Evolutionary conservation across 2,888 invertebrate species (phyloP).

Genomic region (Epinotia nisella): DNA sequence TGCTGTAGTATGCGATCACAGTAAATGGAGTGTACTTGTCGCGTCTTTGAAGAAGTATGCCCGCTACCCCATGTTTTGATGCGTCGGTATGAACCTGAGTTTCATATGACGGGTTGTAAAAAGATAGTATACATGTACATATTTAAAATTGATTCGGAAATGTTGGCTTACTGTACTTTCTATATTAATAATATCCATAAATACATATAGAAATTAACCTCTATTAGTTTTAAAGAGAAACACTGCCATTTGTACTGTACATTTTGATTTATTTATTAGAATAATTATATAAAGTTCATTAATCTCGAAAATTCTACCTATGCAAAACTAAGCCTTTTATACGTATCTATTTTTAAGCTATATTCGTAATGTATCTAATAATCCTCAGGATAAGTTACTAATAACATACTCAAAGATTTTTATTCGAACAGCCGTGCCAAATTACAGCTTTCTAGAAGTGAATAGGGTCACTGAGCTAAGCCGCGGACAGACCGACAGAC

Average conservation of each 20-base stretch:
- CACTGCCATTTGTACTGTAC: slow-evolving; percentile 62
- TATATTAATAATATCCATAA: background rate
- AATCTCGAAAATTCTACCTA: background rate
- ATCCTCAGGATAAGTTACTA: background rate
- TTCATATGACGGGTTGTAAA: too few relatives aligned
- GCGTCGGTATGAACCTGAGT: too few relatives aligned
- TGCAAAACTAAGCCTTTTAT: background rate
- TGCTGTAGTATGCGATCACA: too few relatives aligned
- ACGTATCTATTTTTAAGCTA: slow-evolving; percentile 9
- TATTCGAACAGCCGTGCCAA: background rate
- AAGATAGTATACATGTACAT: too few relatives aligned
- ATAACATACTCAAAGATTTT: background rate
- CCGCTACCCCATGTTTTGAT: too few relatives aligned
- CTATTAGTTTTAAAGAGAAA: slow-evolving; percentile 44
- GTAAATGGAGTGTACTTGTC: too few relatives aligned
- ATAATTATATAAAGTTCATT: slow-evolving; percentile 20
- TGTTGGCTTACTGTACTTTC: slow-evolving; percentile 7
- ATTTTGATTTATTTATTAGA: slow-evolving; percentile 44
- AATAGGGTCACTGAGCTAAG: too few relatives aligned
- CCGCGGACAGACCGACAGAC: too few relatives aligned
- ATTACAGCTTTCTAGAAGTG: too few relatives aligned
- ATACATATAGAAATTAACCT: slow-evolving; percentile 7
- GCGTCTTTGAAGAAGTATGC: too few relatives aligned
- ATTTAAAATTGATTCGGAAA: slow-evolving; percentile 5
- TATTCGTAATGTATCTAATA: slow-evolving; percentile 6